phyloP scores from a whole-genome alignment of 1,140 invertebrate genomes.

The Drosophila pectinifera region DNA sequence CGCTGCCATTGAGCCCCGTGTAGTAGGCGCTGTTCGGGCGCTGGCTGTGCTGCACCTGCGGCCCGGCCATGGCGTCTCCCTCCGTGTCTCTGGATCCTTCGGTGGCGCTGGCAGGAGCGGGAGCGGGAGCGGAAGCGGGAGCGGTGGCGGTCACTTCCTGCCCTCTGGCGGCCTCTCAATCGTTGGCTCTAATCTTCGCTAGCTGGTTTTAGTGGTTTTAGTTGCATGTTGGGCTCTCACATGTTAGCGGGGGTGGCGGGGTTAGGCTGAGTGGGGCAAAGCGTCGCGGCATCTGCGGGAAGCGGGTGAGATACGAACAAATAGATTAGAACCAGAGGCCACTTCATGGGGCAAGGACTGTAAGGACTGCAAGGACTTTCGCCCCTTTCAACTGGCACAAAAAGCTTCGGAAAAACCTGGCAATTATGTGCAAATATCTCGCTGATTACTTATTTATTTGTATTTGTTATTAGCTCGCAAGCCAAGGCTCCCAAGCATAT shows the following conservation, averaged over 20 bases:
- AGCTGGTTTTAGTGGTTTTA: conserved; percentile 60
- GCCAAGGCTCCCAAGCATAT: not conserved
- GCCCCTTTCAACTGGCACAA: not conserved
- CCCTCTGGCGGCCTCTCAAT: not conserved
- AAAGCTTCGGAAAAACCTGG: not conserved
- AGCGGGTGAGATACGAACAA: conserved; percentile 45
- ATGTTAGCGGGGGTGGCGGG: conserved; percentile 24
- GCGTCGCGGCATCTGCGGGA: conserved; percentile 51
- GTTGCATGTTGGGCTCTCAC: conserved; percentile 61
- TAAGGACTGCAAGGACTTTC: not conserved
- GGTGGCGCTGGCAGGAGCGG: not conserved
- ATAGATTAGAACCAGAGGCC: conserved; percentile 29
- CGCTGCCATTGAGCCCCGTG: conserved; percentile 73
- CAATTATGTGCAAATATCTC: not conserved
- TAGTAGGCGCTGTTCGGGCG: conserved; percentile 81
- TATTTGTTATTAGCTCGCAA: no score
- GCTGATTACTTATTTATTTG: not conserved
- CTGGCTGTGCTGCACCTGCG: conserved; percentile 78
- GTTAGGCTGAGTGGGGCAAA: conserved; percentile 31
- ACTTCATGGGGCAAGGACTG: not conserved
- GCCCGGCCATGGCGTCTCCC: conserved; percentile 66
- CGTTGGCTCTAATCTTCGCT: conserved; percentile 41
- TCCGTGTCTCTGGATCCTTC: not conserved
- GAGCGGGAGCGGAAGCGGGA: not conserved
- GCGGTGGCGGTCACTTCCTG: conserved; percentile 1